phyloP scores from a whole-genome alignment of 2,888 invertebrate genomes.

The Sesia bembeciformis region DNA sequence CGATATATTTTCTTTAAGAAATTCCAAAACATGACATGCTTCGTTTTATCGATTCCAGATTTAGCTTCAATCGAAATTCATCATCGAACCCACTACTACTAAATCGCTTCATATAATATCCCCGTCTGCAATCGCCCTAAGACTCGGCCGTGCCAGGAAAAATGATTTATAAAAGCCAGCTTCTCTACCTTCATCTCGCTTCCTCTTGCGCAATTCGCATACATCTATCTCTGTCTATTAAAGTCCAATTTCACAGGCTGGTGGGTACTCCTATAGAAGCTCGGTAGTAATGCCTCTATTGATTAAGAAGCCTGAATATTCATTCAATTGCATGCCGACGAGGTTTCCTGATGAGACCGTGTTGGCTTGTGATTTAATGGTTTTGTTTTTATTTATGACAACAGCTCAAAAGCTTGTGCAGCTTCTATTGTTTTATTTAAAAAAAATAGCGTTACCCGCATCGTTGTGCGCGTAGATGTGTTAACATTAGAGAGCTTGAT shows the following conservation, averaged over 20 bases:
- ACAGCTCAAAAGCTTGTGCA: no score
- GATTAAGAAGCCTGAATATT: slow-evolving; percentile 72
- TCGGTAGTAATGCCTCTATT: slow-evolving; percentile 62
- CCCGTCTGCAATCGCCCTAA: slow-evolving; percentile 37
- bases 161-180: slow-evolving; percentile 69
- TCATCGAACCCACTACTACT: no score
- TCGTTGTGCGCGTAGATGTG: no score
- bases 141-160: slow-evolving; percentile 55
- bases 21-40: no score
- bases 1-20: no score
- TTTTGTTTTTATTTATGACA: no score
- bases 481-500: no score
- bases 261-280: slow-evolving; percentile 55
- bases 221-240: slow-evolving; percentile 36
- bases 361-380: no score
- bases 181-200: slow-evolving; percentile 29
- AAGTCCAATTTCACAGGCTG: slow-evolving; percentile 71
- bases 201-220: slow-evolving; percentile 14
- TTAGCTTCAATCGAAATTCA: no score
- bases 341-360: slow-evolving; percentile 20
- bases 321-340: slow-evolving; percentile 66
- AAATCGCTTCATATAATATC: slow-evolving; percentile 4
- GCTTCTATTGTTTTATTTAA: no score
- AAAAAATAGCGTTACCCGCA: no score
- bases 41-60: no score